Conservation (phyloP, 2,113 vertebrate genomes). For the Trogon surrucura region DNA sequence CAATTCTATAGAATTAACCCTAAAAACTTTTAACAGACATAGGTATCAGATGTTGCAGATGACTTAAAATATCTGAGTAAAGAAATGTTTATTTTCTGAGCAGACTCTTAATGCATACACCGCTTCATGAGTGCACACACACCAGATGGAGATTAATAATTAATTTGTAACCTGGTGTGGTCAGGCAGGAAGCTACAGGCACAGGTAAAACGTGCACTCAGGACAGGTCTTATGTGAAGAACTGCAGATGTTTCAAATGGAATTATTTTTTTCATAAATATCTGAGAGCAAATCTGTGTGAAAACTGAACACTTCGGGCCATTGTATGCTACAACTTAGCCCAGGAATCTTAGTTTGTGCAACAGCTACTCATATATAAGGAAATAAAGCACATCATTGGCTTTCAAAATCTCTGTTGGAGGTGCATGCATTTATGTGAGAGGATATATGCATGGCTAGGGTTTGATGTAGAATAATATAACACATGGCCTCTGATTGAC, state of each 20-base stretch:
- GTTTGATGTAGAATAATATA: constrained; percentile 21
- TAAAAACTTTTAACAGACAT: neutral
- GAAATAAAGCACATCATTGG: neutral
- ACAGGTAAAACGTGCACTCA: neutral
- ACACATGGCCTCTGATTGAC: constrained; percentile 24
- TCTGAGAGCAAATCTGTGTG: neutral
- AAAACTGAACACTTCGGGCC: neutral
- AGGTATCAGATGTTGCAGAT: neutral
- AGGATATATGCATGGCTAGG: neutral
- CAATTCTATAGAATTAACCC: neutral
- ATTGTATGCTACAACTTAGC: neutral
- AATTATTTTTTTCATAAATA: neutral
- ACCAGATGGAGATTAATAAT: neutral
- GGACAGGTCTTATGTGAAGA: neutral
- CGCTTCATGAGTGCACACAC: neutral
- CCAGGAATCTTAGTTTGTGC: neutral
- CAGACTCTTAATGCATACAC: neutral
- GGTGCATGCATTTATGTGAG: neutral
- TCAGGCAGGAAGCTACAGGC: neutral
- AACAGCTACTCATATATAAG: neutral
- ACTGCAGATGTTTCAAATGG: neutral
- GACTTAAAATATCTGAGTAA: neutral
- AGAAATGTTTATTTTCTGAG: neutral
- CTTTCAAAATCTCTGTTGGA: neutral
- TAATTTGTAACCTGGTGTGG: neutral